Evolutionary conservation across 1,140 invertebrate genomes (phyloP).

Genomic region (Glomeris maerens): DNA sequence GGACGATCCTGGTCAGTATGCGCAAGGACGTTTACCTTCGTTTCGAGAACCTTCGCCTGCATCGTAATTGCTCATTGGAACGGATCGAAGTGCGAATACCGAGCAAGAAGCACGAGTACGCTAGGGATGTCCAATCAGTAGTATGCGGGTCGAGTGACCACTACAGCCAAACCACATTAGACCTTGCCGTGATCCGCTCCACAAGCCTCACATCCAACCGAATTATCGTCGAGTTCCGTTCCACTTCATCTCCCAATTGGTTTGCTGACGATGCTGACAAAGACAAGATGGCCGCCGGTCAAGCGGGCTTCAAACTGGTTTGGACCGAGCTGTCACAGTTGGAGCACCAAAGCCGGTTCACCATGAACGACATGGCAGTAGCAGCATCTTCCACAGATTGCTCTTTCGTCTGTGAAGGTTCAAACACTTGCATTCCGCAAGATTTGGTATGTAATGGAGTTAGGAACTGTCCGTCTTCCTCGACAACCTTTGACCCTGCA

Average conservation of each 20-base stretch:
- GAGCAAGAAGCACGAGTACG: not conserved
- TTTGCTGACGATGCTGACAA: too few relatives aligned
- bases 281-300: conserved; percentile 27
- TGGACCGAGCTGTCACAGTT: conserved; percentile 80
- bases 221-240: conserved; percentile 6
- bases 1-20: conserved; percentile 53
- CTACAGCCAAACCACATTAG: not conserved
- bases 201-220: not conserved
- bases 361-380: not conserved
- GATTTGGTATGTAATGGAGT: conserved; percentile 71
- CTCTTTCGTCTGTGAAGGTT: conserved; percentile 66
- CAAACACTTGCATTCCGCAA: conserved; percentile 62
- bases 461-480: conserved; percentile 53
- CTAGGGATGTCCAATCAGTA: not conserved
- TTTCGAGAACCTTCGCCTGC: conserved; percentile 50
- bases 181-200: conserved; percentile 5
- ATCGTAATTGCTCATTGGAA: conserved; percentile 4
- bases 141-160: conserved; percentile 1
- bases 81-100: conserved; percentile 8
- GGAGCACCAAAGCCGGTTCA: conserved; percentile 8
- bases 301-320: conserved; percentile 66
- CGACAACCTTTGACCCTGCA: conserved; percentile 20
- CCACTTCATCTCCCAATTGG: not conserved
- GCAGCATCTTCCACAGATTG: conserved; percentile 30
- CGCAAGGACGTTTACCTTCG: conserved; percentile 70